These are phyloP conservation scores for Turritopsis rubra DNA, from an alignment of 30 jellyfish, hydroid and myxozoan genomes.

Conservation along the genomic window DNA sequence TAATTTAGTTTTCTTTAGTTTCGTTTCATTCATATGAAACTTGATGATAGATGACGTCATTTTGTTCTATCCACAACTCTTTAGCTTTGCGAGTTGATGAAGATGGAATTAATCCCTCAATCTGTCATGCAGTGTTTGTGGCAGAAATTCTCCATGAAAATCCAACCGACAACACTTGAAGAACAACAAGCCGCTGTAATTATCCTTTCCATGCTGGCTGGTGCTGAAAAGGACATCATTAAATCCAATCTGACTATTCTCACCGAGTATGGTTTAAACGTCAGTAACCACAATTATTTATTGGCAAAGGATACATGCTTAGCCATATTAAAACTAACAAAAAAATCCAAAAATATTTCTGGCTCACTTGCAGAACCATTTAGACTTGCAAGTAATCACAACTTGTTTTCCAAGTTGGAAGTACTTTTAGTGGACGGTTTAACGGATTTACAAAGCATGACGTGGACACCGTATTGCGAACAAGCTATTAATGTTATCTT, in stretches of 20 bases:
- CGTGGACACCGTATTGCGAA: conserved; percentile 70
- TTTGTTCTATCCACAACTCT: not conserved
- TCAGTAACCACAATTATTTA: conserved; percentile 43
- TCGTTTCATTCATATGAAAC: not conserved
- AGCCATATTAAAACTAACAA: conserved; percentile 52
- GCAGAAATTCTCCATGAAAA: conserved; percentile 76
- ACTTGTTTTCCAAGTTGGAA: conserved; percentile 45
- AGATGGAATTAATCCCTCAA: conserved; percentile 60
- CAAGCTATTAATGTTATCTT: conserved; percentile 67
- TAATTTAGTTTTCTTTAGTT: not conserved
- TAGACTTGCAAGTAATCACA: conserved; percentile 63
- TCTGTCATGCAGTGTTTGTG: conserved; percentile 64
- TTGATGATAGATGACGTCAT: not conserved
- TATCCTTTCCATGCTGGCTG: conserved; percentile 85
- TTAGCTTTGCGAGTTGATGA: conserved; percentile 64
- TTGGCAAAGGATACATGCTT: conserved; percentile 78
- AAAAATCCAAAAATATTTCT: conserved; percentile 22
- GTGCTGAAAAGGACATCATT: conserved; percentile 78
- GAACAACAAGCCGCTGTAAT: conserved; percentile 81
- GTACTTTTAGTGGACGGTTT: conserved; percentile 42
- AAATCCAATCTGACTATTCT: conserved; percentile 65
- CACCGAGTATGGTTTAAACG: conserved; percentile 59
- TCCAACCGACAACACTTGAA: conserved; percentile 57
- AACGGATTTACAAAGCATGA: conserved; percentile 20
- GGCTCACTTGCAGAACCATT: conserved; percentile 60